Evolutionary conservation across 37 sponge, comb jelly and placozoan genomes (phyloP), one percentile per base, ranked within the genome.

Genomic region (Mnemiopsis leidyi): DNA sequence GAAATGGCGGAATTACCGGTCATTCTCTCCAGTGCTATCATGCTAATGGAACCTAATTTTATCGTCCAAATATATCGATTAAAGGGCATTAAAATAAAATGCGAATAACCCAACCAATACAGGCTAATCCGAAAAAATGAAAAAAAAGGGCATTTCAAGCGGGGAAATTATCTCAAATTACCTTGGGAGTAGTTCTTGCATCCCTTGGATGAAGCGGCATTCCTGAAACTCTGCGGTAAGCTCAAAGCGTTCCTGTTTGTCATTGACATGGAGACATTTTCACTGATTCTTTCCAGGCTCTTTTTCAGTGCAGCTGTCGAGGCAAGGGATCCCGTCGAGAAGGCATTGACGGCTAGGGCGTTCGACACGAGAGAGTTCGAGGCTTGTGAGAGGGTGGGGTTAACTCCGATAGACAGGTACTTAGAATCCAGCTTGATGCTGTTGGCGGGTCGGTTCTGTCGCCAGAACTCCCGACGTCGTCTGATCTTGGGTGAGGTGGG

Each of bases 101-200:
- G n/a, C n/a, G n/a, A n/a, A n/a, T n/a, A n/a, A n/a, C n/a, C n/a
- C n/a, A n/a, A n/a, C n/a, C n/a, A n/a, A n/a, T n/a, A n/a, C n/a
- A n/a, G n/a, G n/a, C n/a, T n/a, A n/a, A n/a, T n/a, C n/a, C n/a
- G n/a, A 48, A 18, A 48, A 13, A 48, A 48, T 48, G 61, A 18
- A 48, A 48, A 48, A 48, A 48, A 48, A n/a, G n/a, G n/a, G n/a
- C n/a, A n/a, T n/a, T n/a, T n/a, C n/a, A n/a, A n/a, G n/a, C n/a
- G n/a, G n/a, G 61, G 13, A 48, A 48, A 13, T 18, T 48, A 48
- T 48, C 13, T 48, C 61, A 48, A 13, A 5, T 13, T 69, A 69
- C 73, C 73, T 69, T 69, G 73, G 29, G 73, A 25, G 21, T 79
- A 79, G 82, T 35, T 79, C 29, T 79, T 79, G 82, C 82, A 79